A percentile compares a stretch with the other conserved stretches of the same genome.
These are phyloP conservation scores for Deroplatys truncata DNA, from an alignment of 2,888 invertebrate species.

Conservation along the genomic window DNA sequence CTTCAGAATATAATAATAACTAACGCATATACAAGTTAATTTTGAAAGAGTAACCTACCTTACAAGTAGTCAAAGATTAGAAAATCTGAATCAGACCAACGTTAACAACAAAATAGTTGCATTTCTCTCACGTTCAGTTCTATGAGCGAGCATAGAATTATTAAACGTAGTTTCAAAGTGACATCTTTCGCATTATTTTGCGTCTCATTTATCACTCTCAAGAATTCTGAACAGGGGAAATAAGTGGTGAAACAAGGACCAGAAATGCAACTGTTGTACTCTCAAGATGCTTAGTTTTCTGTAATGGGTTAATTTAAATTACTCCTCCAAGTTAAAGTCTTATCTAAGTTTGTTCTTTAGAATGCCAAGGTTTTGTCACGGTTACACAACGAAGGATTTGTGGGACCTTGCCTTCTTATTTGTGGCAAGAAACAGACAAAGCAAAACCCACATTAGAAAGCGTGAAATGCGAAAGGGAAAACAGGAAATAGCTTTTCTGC, in stretches of 20 bases:
- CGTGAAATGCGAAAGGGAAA: not conserved
- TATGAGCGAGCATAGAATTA: too few species aligned
- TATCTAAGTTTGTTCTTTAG: not conserved
- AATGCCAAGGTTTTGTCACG: not conserved
- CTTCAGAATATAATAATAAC: too few species aligned
- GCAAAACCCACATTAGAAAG: not conserved
- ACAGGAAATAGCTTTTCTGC: not conserved
- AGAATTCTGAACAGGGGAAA: not conserved
- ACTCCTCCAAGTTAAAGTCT: not conserved
- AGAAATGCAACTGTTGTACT: not conserved
- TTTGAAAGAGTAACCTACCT: too few species aligned
- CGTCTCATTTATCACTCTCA: not conserved
- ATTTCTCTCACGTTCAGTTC: too few species aligned
- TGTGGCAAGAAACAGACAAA: not conserved
- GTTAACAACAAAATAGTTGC: too few species aligned
- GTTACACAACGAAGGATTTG: not conserved
- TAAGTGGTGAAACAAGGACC: not conserved
- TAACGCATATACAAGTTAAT: too few species aligned
- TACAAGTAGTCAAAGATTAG: too few species aligned
- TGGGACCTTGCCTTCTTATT: not conserved
- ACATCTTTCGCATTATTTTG: too few species aligned
- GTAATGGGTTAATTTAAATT: not conserved
- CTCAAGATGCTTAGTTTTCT: not conserved
- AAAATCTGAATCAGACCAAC: too few species aligned
- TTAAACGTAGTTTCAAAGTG: too few species aligned